Percentiles rank a stretch among this genome's conserved stretches.
phyloP scores from a whole-genome alignment of 64 coral and sea anemone genomes.

The Porites lutea region DNA sequence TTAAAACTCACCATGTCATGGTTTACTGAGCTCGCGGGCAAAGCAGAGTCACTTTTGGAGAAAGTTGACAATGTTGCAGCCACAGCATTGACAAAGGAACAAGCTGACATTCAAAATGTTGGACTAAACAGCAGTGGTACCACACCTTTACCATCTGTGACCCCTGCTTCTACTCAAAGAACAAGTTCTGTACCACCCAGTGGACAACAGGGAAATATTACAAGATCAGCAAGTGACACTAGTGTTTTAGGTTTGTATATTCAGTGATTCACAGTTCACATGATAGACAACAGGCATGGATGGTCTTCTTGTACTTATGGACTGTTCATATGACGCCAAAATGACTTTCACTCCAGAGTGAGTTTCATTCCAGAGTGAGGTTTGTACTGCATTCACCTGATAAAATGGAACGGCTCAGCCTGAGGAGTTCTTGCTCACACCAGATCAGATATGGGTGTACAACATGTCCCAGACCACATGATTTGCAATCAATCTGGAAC shows the following conservation, averaged over 20 bases:
- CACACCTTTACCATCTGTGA: background rate
- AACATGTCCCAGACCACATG: too few relatives aligned
- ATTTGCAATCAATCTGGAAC: too few relatives aligned
- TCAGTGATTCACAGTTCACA: background rate
- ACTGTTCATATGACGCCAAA: too few relatives aligned
- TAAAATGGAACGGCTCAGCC: too few relatives aligned
- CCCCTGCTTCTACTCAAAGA: background rate
- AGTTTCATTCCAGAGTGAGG: too few relatives aligned
- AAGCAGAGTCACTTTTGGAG: conserved; percentile 93
- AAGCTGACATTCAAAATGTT: background rate
- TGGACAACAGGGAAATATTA: conserved; percentile 1
- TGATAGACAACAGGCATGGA: too few relatives aligned
- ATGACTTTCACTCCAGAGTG: too few relatives aligned
- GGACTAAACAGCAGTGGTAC: background rate
- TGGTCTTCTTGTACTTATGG: too few relatives aligned
- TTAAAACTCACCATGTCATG: conserved; percentile 80
- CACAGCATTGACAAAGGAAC: conserved; percentile 74
- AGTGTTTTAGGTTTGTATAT: conserved; percentile 35
- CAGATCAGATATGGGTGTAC: too few relatives aligned
- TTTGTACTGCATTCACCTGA: too few relatives aligned
- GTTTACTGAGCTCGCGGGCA: conserved; percentile 92
- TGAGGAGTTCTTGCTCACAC: too few relatives aligned
- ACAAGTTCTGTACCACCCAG: background rate
- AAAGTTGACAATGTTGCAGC: conserved; percentile 91
- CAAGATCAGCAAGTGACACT: conserved; percentile 51